Conservation (phyloP, 53 echinoderm and acorn worm species). For the Stichopus horrens region DNA sequence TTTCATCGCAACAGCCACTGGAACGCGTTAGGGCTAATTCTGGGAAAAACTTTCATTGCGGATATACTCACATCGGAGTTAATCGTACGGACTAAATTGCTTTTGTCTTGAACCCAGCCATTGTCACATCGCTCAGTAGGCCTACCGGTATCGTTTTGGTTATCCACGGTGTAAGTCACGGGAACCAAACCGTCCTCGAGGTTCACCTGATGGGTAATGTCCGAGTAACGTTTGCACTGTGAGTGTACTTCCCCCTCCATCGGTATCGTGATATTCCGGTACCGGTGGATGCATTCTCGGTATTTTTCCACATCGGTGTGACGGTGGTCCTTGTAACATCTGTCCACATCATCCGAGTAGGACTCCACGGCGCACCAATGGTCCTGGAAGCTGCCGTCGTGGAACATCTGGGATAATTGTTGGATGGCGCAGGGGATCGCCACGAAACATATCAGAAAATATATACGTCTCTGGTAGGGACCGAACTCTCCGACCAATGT, state of each 20-base stretch:
- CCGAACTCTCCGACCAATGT: conserved; percentile 47
- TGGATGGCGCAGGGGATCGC: conserved; percentile 44
- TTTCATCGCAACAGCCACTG: too few relatives aligned
- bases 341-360: conserved; percentile 16
- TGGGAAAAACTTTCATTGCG: not conserved
- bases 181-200: not conserved
- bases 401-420: conserved; percentile 41
- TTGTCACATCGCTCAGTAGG: not conserved
- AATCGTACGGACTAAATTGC: conserved; percentile 13
- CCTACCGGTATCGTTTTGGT: not conserved
- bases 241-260: not conserved
- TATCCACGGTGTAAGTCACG: not conserved
- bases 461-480: conserved; percentile 48
- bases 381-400: conserved; percentile 36
- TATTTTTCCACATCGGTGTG: conserved; percentile 3
- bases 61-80: conserved; percentile 26
- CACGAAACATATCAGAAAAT: conserved; percentile 18
- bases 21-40: too few relatives aligned
- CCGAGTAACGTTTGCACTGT: not conserved
- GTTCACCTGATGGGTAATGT: not conserved
- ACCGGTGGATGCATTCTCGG: conserved; percentile 8
- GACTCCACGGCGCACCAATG: conserved; percentile 54
- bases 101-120: conserved; percentile 12
- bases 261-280: conserved; percentile 3
- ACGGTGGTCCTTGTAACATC: conserved; percentile 18